phyloP scores from a whole-genome alignment of 1,140 invertebrate species.

The Zaprionus gabonicus region DNA sequence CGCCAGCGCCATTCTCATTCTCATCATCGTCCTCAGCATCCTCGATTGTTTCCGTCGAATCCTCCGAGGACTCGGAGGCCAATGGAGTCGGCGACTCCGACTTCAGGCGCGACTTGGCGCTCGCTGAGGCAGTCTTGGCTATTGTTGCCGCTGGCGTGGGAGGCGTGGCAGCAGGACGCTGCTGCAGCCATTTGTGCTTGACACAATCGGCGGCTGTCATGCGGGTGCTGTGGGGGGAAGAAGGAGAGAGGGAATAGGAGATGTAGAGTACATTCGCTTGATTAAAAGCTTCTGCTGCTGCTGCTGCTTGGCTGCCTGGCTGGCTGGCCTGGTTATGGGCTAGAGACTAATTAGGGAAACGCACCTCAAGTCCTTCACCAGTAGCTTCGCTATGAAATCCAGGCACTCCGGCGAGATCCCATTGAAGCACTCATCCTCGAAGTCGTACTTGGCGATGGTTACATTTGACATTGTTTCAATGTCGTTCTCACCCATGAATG shows the following conservation, averaged over 20 bases:
- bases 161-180: constrained; percentile 83
- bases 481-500: constrained; percentile 99
- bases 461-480: constrained; percentile 99
- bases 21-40: constrained; percentile 60
- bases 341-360: constrained; percentile 84
- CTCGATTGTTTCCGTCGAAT: constrained; percentile 69
- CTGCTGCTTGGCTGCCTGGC: background rate
- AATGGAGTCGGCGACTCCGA: constrained; percentile 64
- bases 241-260: background rate
- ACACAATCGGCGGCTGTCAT: constrained; percentile 90
- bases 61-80: constrained; percentile 63
- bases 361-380: constrained; percentile 96
- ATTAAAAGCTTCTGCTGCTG: constrained; percentile 33
- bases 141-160: constrained; percentile 57
- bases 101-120: constrained; percentile 72
- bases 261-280: constrained; percentile 27
- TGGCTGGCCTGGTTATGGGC: constrained; percentile 40
- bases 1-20: constrained; percentile 47
- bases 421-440: constrained; percentile 96
- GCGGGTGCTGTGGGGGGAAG: constrained; percentile 87
- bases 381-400: constrained; percentile 95
- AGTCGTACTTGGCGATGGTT: constrained; percentile 97
- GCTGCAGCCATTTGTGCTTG: constrained; percentile 90
- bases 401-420: constrained; percentile 96
- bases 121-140: constrained; percentile 59